phyloP scores from a whole-genome alignment of 2,113 vertebrate species.

The Stomatorhinus ivindoensis region DNA sequence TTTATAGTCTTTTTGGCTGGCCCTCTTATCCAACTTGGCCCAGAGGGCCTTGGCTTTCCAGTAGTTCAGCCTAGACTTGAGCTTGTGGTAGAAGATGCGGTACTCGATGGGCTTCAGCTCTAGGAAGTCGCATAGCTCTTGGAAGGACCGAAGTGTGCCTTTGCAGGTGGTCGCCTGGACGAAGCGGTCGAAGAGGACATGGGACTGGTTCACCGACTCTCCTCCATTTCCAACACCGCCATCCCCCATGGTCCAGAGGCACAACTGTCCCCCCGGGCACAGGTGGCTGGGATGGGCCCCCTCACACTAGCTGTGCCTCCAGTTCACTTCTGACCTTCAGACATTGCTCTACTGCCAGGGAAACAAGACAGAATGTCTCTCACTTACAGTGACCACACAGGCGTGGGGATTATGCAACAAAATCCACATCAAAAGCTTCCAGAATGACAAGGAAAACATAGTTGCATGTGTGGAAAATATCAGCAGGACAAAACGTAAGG shows the following conservation, averaged over 20 bases:
- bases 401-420: not conserved
- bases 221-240: slow-evolving; percentile 37
- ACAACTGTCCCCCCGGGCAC: slow-evolving; percentile 11
- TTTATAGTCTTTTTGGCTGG: slow-evolving; percentile 91
- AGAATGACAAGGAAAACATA: not conserved
- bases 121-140: slow-evolving; percentile 87
- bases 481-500: not conserved
- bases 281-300: slow-evolving; percentile 44
- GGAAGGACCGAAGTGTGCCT: slow-evolving; percentile 91
- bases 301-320: slow-evolving; percentile 20
- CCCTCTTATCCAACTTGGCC: slow-evolving; percentile 91
- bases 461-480: not conserved
- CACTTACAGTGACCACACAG: not conserved
- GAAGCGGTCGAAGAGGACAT: slow-evolving; percentile 86
- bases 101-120: slow-evolving; percentile 84
- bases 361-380: not conserved
- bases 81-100: slow-evolving; percentile 91
- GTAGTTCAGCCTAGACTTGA: slow-evolving; percentile 96
- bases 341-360: slow-evolving; percentile 46
- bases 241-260: slow-evolving; percentile 60
- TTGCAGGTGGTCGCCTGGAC: slow-evolving; percentile 93
- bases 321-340: slow-evolving; percentile 47
- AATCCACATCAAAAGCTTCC: not conserved
- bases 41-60: slow-evolving; percentile 98
- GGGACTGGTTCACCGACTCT: slow-evolving; percentile 70